These are phyloP conservation scores for Psittacula echo DNA, from an alignment of 2,797 vertebrate genomes.

Conservation along the genomic window DNA sequence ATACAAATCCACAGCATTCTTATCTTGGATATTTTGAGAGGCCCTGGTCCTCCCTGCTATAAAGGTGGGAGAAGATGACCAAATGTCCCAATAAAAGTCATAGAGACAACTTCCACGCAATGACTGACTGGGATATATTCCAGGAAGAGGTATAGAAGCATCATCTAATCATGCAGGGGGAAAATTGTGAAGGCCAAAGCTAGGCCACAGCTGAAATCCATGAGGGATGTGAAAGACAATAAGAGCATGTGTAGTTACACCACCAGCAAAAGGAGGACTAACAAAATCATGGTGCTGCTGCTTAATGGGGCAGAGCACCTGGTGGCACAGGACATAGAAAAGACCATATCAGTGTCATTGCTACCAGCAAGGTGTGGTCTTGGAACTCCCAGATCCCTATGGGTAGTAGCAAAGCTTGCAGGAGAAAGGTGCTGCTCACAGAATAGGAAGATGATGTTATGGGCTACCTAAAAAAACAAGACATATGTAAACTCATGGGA, in stretches of 20 bases:
- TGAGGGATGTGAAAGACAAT: neutral
- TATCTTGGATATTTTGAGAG: neutral
- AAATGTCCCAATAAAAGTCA: neutral
- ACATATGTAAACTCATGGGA: neutral
- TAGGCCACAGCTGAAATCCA: neutral
- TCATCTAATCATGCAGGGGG: neutral
- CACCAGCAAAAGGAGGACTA: neutral
- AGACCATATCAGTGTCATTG: rapidly evolving
- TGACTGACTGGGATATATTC: neutral
- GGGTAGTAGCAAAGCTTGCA: neutral
- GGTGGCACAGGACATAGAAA: neutral
- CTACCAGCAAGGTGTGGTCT: neutral
- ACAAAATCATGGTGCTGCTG: neutral
- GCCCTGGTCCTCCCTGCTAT: neutral
- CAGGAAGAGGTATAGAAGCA: neutral
- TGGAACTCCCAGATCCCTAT: neutral
- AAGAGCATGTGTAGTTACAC: neutral
- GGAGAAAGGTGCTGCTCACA: neutral
- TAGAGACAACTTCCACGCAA: neutral
- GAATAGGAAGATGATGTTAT: neutral
- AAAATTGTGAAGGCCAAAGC: neutral
- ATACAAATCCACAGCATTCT: neutral
- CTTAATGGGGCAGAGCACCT: neutral
- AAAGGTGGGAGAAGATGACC: neutral
- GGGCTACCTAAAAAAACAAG: neutral